Percentiles rank a stretch among this genome's conserved stretches.
phyloP scores from a whole-genome alignment of 35 echinoderm and acorn worm genomes.

The Hemicentrotus pulcherrimus region DNA sequence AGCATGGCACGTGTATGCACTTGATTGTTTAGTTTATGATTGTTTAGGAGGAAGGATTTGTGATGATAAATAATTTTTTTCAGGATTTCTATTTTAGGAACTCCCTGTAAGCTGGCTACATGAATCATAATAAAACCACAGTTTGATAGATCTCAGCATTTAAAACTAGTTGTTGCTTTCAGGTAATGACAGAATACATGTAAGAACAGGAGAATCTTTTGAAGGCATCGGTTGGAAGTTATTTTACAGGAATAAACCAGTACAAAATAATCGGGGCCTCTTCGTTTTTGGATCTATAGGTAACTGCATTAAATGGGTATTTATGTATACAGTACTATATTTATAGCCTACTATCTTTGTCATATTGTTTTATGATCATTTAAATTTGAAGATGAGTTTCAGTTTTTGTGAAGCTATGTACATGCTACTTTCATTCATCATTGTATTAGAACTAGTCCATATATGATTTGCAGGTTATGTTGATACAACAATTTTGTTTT shows the following conservation, averaged over 20 bases:
- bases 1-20: neutral
- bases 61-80: neutral
- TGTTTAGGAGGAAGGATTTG: neutral
- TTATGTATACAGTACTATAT: too few species aligned
- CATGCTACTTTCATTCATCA: too few species aligned
- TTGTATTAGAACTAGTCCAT: too few species aligned
- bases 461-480: too few species aligned
- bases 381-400: too few species aligned
- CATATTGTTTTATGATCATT: too few species aligned
- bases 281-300: neutral
- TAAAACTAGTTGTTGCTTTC: neutral
- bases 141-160: neutral
- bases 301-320: too few species aligned
- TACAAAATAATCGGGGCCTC: neutral
- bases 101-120: neutral
- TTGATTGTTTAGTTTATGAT: slow-evolving; percentile 6
- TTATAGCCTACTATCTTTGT: too few species aligned
- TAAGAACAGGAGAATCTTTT: neutral
- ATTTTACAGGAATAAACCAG: neutral
- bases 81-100: neutral
- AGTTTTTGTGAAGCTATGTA: too few species aligned
- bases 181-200: neutral
- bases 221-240: neutral
- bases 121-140: neutral
- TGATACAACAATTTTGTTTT: too few species aligned